Conservation (phyloP, 2,888 invertebrate species). For the Rhingia campestris region DNA sequence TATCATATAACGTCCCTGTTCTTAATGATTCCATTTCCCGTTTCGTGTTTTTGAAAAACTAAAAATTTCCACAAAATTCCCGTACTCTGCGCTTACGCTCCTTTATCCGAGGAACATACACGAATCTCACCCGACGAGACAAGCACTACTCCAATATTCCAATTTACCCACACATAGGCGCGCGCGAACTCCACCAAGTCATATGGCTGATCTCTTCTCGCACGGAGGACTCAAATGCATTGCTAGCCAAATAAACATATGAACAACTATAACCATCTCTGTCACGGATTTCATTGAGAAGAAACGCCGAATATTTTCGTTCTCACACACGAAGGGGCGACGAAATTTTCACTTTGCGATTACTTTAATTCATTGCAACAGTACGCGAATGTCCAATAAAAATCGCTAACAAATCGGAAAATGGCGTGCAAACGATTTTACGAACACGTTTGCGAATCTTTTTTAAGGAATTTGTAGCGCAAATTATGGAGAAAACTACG, state of each 20-base stretch:
- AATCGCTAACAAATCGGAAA: background rate
- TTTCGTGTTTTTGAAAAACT: slow-evolving; percentile 18
- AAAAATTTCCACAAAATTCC: slow-evolving; percentile 24
- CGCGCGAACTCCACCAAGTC: slow-evolving; percentile 47
- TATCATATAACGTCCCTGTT: slow-evolving; percentile 54
- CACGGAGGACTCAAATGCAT: slow-evolving; percentile 35
- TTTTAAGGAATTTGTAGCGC: slow-evolving; percentile 49
- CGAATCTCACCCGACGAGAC: slow-evolving; percentile 25
- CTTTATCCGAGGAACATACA: slow-evolving; percentile 29
- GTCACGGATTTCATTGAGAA: slow-evolving; percentile 69
- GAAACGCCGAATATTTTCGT: slow-evolving; percentile 73
- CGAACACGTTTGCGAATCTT: slow-evolving; percentile 16
- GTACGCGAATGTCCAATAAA: slow-evolving; percentile 23
- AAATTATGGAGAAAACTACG: slow-evolving; percentile 62
- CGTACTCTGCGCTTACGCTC: slow-evolving; percentile 17
- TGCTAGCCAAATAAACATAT: slow-evolving; percentile 70
- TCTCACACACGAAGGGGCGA: slow-evolving; percentile 67
- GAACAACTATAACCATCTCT: slow-evolving; percentile 69
- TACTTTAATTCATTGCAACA: slow-evolving; percentile 19
- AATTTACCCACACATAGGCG: slow-evolving; percentile 48
- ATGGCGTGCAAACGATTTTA: slow-evolving; percentile 17
- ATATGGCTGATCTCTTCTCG: slow-evolving; percentile 45
- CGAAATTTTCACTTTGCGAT: slow-evolving; percentile 65
- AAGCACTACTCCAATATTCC: slow-evolving; percentile 20
- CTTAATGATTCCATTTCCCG: slow-evolving; percentile 40